Percentiles rank a stretch among this genome's conserved stretches.
Conservation (phyloP, 2,888 invertebrate genomes). For the Euphydryas editha region DNA sequence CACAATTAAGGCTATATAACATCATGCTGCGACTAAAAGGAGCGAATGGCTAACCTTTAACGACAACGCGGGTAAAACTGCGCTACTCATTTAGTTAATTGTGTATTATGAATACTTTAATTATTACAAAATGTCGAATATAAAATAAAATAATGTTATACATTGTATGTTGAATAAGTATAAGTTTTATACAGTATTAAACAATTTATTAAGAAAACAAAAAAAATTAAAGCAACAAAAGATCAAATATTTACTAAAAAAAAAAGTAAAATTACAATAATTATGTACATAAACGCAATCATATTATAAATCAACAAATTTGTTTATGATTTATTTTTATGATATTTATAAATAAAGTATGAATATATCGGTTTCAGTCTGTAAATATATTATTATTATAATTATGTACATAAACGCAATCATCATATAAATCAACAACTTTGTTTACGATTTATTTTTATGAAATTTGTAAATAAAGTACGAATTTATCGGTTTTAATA, state of each 20-base stretch:
- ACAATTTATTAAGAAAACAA: too few relatives aligned
- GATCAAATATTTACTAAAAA: too few relatives aligned
- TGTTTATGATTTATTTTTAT: constrained; percentile 44
- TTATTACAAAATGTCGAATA: too few relatives aligned
- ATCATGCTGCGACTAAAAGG: too few relatives aligned
- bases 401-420: constrained; percentile 2
- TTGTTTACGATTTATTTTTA: constrained; percentile 43
- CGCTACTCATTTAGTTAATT: too few relatives aligned
- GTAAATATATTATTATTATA: constrained; percentile 50
- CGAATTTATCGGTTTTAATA: constrained; percentile 65
- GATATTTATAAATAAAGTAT: constrained; percentile 65
- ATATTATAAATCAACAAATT: neutral
- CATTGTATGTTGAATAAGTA: too few relatives aligned
- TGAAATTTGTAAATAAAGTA: constrained; percentile 66
- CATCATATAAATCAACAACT: neutral
- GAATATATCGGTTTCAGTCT: constrained; percentile 67
- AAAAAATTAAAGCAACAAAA: neutral
- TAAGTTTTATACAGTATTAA: too few relatives aligned
- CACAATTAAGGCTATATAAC: too few relatives aligned
- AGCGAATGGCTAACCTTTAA: too few relatives aligned
- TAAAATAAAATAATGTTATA: too few relatives aligned
- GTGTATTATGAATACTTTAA: too few relatives aligned
- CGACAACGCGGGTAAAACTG: too few relatives aligned
- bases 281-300: constrained; percentile 4
- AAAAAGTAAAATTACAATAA: neutral